Evolutionary conservation across 1,140 invertebrate species (phyloP).

Genomic region (Zaprionus vittiger): DNA sequence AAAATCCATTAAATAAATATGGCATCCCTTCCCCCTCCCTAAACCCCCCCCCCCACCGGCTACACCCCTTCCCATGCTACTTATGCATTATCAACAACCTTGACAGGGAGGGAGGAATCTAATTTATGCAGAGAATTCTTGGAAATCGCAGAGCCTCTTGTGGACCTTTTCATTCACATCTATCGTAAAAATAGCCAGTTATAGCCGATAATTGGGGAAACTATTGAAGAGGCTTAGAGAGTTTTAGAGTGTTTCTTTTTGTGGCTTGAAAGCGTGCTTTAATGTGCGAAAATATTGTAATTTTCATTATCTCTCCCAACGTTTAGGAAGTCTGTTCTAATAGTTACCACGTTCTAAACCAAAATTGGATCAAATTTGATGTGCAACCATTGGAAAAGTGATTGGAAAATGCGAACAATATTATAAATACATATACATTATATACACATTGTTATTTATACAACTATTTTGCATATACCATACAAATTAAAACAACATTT

Average conservation of each 20-base stretch:
- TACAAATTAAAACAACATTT: no score
- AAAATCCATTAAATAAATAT: slow-evolving; percentile 7
- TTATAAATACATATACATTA: no score
- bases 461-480: no score
- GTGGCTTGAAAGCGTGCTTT: no score
- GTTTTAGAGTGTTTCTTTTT: not conserved
- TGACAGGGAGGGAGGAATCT: not conserved
- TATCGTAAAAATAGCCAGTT: not conserved
- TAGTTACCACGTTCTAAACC: not conserved
- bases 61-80: not conserved
- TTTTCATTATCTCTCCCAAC: not conserved
- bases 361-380: no score
- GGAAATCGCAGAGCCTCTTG: not conserved
- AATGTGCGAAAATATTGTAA: not conserved
- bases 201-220: not conserved
- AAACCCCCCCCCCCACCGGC: no score
- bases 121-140: not conserved
- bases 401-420: no score
- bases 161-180: not conserved
- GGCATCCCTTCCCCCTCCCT: not conserved
- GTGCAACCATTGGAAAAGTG: no score
- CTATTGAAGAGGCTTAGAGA: not conserved
- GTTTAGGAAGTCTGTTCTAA: not conserved
- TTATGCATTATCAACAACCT: not conserved
- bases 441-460: no score